A percentile compares a stretch with the other conserved stretches of the same genome.
Conservation (phyloP, 2,888 invertebrate species). For the Ophion costatus region DNA sequence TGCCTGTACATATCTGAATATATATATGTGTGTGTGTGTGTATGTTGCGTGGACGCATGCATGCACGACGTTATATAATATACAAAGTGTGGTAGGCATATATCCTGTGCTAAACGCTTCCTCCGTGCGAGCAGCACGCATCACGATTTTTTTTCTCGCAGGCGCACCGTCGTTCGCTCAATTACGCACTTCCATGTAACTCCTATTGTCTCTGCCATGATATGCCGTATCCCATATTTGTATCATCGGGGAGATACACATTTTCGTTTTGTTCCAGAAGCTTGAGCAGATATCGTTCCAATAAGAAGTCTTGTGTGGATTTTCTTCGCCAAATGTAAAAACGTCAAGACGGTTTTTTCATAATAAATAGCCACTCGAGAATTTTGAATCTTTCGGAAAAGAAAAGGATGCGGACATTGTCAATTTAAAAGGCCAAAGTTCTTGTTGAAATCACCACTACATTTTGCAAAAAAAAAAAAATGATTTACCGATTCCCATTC, state of each 20-base stretch:
- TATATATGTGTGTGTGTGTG: not conserved
- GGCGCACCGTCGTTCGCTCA: slow-evolving; percentile 24
- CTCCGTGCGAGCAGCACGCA: slow-evolving; percentile 52
- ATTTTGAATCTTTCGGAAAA: too few relatives aligned
- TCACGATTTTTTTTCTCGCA: slow-evolving; percentile 33
- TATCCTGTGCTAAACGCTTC: slow-evolving; percentile 62
- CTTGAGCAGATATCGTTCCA: too few relatives aligned
- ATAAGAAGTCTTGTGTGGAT: too few relatives aligned
- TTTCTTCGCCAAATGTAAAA: too few relatives aligned
- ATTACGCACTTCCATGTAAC: slow-evolving; percentile 49
- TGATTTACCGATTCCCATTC: too few relatives aligned
- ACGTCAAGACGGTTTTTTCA: too few relatives aligned
- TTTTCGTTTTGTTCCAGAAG: not conserved
- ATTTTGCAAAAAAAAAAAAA: too few relatives aligned
- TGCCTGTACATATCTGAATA: not conserved
- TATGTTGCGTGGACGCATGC: slow-evolving; percentile 27
- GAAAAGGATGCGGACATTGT: too few relatives aligned
- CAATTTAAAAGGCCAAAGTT: too few relatives aligned
- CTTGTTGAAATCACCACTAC: too few relatives aligned
- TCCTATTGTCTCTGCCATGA: slow-evolving; percentile 7
- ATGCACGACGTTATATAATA: slow-evolving; percentile 49
- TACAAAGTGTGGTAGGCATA: slow-evolving; percentile 38
- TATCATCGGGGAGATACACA: not conserved
- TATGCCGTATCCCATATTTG: not conserved
- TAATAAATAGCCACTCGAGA: too few relatives aligned